Evolutionary conservation across 2,113 vertebrate genomes (phyloP).

Genomic region (Oreochromis aureus): DNA sequence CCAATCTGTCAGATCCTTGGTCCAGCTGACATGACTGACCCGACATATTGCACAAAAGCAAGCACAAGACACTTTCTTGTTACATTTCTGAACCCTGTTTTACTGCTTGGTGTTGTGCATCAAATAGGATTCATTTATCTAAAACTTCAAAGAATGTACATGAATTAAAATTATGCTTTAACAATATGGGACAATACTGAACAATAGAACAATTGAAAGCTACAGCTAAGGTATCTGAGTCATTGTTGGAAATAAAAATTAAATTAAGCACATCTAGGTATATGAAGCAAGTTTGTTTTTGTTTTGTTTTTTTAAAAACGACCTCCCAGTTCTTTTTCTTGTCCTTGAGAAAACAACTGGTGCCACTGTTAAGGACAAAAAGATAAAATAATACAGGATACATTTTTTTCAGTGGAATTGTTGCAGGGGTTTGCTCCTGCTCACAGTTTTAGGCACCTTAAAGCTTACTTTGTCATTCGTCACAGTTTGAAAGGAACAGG

Average conservation of each 20-base stretch:
- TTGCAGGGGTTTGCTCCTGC: neutral
- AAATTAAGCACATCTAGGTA: neutral
- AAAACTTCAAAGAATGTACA: neutral
- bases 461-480: neutral
- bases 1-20: neutral
- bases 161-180: neutral
- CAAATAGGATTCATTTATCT: neutral
- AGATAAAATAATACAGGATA: accelerated
- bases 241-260: neutral
- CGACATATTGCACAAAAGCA: neutral
- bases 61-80: neutral
- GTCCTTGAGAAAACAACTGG: neutral
- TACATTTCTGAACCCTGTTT: neutral
- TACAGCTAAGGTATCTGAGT: neutral
- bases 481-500: neutral
- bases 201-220: neutral
- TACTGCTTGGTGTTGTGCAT: neutral
- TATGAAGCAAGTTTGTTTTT: neutral
- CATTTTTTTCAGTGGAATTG: neutral
- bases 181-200: neutral
- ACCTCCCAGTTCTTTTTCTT: neutral
- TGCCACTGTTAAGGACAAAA: neutral
- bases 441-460: neutral
- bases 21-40: neutral
- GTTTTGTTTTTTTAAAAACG: no score